Evolutionary conservation across 2,888 invertebrate species (phyloP).

Genomic region (Drosophila algonquin): DNA sequence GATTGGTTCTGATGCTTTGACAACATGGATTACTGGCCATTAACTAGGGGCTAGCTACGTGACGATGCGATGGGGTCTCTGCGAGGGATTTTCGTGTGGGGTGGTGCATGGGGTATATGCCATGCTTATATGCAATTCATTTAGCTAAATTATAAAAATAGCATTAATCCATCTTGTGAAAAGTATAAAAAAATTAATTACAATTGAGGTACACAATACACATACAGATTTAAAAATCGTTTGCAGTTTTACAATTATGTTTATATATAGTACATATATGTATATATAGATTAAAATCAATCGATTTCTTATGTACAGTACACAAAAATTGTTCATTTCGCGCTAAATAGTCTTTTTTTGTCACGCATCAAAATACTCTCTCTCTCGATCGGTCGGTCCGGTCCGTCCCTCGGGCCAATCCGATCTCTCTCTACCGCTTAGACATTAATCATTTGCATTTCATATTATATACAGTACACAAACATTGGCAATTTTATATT

Average conservation of each 20-base stretch:
- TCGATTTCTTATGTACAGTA: constrained; percentile 72
- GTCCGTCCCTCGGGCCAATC: constrained; percentile 7
- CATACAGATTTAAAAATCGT: constrained; percentile 74
- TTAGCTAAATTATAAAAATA: constrained; percentile 76
- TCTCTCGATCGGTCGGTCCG: background rate
- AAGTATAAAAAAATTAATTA: constrained; percentile 69
- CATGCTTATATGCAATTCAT: constrained; percentile 59
- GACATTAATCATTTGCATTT: constrained; percentile 66
- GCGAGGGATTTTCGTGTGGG: constrained; percentile 31
- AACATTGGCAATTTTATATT: constrained; percentile 60
- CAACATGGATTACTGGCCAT: constrained; percentile 66
- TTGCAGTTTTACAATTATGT: constrained; percentile 69
- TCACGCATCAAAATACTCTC: constrained; percentile 67
- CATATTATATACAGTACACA: constrained; percentile 68
- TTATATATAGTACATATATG: constrained; percentile 39
- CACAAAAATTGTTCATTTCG: constrained; percentile 74
- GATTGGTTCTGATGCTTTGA: constrained; percentile 31
- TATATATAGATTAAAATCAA: constrained; percentile 73
- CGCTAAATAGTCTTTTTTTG: constrained; percentile 73
- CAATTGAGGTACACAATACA: constrained; percentile 75
- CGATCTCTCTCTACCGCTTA: constrained; percentile 45
- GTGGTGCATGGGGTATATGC: constrained; percentile 3
- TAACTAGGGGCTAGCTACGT: constrained; percentile 53
- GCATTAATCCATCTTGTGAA: constrained; percentile 53
- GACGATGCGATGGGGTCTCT: constrained; percentile 26